Percentiles rank a stretch among this genome's conserved stretches.
Evolutionary conservation across 2,113 vertebrate species (phyloP).

Genomic region (Peromyscus leucopus): DNA sequence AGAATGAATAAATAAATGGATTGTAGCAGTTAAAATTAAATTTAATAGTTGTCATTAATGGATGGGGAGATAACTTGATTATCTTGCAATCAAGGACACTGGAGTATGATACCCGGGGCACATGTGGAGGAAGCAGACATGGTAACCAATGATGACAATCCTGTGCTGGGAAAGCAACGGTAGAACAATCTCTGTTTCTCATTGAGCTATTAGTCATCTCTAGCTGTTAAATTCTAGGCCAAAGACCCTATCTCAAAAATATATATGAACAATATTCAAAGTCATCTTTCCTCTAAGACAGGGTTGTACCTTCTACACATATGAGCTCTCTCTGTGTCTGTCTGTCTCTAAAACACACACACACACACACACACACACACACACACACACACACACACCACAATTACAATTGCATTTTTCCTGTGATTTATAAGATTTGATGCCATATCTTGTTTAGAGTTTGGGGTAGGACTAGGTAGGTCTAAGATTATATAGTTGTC

Average conservation of each 20-base stretch:
- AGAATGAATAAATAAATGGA: neutral
- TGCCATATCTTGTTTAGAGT: neutral
- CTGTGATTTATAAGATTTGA: neutral
- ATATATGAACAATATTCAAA: neutral
- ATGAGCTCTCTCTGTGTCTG: too few species aligned
- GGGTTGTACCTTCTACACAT: neutral
- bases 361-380: neutral
- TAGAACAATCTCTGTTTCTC: neutral
- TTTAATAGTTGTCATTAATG: neutral
- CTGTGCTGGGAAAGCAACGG: neutral
- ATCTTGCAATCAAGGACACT: neutral
- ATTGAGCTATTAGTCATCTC: neutral
- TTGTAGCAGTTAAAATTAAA: neutral
- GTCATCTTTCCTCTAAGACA: neutral
- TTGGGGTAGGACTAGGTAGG: fast-evolving
- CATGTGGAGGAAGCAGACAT: neutral
- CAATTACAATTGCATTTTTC: neutral
- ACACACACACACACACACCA: neutral
- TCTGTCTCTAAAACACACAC: neutral
- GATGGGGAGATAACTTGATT: neutral
- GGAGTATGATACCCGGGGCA: neutral
- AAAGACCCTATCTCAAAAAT: neutral
- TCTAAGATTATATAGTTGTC: neutral
- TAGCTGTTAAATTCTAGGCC: neutral
- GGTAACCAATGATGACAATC: neutral